phyloP scores from a whole-genome alignment of 2,888 invertebrate genomes.

The Drosophila atripex region DNA sequence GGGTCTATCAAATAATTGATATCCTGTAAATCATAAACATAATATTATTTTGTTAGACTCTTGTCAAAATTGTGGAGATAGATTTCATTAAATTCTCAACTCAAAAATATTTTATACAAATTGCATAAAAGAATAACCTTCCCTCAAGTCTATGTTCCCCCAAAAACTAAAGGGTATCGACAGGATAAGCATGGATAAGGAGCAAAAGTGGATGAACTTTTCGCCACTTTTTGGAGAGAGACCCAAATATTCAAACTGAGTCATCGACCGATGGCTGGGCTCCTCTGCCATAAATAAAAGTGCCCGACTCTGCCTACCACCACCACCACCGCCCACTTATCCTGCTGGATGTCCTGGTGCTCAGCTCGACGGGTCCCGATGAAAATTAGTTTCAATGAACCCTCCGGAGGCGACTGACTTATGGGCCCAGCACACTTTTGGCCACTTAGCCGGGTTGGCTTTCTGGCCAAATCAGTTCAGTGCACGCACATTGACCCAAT shows the following conservation, averaged over 20 bases:
- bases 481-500: slow-evolving; percentile 69
- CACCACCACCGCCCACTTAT: slow-evolving; percentile 1
- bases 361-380: slow-evolving; percentile 9
- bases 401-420: slow-evolving; percentile 46
- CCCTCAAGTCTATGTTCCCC: no score
- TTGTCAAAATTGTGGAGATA: no score
- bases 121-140: not conserved
- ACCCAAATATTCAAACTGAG: slow-evolving; percentile 54
- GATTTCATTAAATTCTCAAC: no score
- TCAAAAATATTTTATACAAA: not conserved
- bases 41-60: no score
- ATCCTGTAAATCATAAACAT: not conserved
- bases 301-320: slow-evolving; percentile 16
- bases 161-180: not conserved
- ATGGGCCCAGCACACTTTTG: slow-evolving; percentile 58
- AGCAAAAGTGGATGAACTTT: slow-evolving; percentile 23
- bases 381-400: slow-evolving; percentile 52
- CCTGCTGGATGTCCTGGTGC: slow-evolving; percentile 1
- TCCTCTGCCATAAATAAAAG: slow-evolving; percentile 41
- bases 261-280: slow-evolving; percentile 59
- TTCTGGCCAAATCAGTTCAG: slow-evolving; percentile 52
- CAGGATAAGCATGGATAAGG: slow-evolving; percentile 17
- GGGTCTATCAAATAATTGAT: no score
- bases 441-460: slow-evolving; percentile 11
- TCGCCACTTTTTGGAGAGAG: slow-evolving; percentile 23